A percentile compares a stretch with the other conserved stretches of the same genome.
These are phyloP conservation scores for Etheostoma spectabile DNA, from an alignment of 2,113 vertebrate species.

Conservation along the genomic window DNA sequence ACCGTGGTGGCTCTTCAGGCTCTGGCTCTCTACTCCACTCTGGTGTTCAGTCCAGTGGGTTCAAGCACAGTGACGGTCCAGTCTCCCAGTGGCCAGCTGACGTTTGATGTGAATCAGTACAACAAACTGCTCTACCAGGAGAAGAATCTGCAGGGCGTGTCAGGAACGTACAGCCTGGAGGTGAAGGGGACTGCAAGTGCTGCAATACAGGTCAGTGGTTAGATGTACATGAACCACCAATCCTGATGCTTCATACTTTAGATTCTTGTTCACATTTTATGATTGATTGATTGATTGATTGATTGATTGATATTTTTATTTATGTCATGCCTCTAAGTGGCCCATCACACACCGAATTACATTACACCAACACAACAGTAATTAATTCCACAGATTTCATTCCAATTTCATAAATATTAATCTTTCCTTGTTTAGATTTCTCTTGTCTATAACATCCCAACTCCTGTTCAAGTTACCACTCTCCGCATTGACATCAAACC, in stretches of 20 bases:
- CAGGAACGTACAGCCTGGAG: conserved; percentile 80
- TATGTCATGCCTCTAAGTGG: too few species aligned
- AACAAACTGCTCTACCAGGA: conserved; percentile 91
- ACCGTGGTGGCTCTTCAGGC: conserved; percentile 89
- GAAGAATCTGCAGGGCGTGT: conserved; percentile 64
- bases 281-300: too few species aligned
- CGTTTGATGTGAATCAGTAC: conserved; percentile 82
- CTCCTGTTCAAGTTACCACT: conserved; percentile 30
- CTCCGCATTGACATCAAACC: conserved; percentile 40
- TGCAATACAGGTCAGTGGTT: conserved; percentile 79
- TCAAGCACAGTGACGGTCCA: conserved; percentile 74
- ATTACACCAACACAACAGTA: too few species aligned
- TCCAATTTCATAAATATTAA: neutral
- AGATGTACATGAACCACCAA: neutral
- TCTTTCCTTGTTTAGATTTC: conserved; percentile 54
- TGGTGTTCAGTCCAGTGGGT: conserved; percentile 66
- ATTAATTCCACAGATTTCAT: too few species aligned
- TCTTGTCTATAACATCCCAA: conserved; percentile 76
- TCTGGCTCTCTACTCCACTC: conserved; percentile 83
- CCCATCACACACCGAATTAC: too few species aligned
- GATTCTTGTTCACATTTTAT: too few species aligned
- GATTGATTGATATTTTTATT: too few species aligned
- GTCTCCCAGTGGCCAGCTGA: conserved; percentile 57
- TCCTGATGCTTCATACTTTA: neutral
- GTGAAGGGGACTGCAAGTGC: conserved; percentile 82